Evolutionary conservation across 2,113 vertebrate genomes (phyloP).

Genomic region (Aix galericulata): DNA sequence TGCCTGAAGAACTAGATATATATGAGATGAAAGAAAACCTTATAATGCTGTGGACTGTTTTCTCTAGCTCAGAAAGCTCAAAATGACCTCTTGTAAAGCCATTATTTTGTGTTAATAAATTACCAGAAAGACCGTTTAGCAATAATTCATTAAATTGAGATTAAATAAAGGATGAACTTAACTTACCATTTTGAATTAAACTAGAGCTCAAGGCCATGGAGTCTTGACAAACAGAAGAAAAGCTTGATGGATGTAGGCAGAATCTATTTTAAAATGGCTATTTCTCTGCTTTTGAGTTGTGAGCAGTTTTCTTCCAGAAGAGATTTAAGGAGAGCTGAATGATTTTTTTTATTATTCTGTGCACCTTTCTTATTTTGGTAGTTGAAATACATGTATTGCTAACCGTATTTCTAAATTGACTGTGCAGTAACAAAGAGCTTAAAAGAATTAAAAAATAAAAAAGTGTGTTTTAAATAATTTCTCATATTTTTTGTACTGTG

Average conservation of each 20-base stretch:
- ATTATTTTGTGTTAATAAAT: constrained; percentile 37
- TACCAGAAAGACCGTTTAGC: neutral
- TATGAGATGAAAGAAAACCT: neutral
- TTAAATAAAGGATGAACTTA: constrained; percentile 32
- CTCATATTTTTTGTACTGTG: neutral
- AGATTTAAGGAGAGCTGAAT: neutral
- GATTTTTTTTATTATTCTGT: neutral
- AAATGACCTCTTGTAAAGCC: neutral
- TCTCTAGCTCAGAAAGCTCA: neutral
- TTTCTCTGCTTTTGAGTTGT: constrained; percentile 26
- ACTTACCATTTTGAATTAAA: constrained; percentile 44
- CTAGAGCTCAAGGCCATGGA: neutral
- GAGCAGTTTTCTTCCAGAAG: neutral
- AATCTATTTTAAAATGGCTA: constrained; percentile 54
- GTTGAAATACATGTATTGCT: neutral
- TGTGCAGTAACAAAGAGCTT: neutral
- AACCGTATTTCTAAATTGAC: neutral
- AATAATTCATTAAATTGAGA: constrained; percentile 39
- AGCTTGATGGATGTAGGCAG: constrained; percentile 12
- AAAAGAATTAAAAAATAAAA: neutral
- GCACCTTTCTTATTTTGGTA: neutral
- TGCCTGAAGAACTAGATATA: neutral
- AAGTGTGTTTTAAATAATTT: neutral
- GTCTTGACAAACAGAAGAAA: constrained; percentile 14
- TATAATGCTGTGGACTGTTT: neutral